A percentile compares a stretch with the other conserved stretches of the same genome.
These are phyloP conservation scores for Athalia circularis DNA, from an alignment of 2,888 invertebrate genomes.

Conservation along the genomic window DNA sequence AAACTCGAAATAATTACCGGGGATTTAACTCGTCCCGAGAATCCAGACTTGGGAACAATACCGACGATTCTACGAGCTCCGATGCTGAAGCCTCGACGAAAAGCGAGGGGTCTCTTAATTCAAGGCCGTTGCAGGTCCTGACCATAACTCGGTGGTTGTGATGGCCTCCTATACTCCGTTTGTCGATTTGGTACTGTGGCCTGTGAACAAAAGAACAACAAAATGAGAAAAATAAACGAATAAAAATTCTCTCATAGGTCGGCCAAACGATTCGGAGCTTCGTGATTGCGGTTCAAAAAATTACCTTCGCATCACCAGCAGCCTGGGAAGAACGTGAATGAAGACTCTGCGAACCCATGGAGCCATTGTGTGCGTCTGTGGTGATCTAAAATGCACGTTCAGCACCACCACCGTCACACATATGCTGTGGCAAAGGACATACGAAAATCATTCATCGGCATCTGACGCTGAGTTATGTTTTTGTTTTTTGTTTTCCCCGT, in stretches of 20 bases:
- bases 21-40: constrained; percentile 77
- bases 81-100: constrained; percentile 73
- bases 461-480: background rate
- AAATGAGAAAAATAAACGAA: background rate
- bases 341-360: constrained; percentile 97
- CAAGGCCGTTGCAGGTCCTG: constrained; percentile 86
- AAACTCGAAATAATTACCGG: constrained; percentile 69
- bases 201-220: constrained; percentile 52
- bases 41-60: constrained; percentile 77
- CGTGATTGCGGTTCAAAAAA: background rate
- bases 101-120: constrained; percentile 79
- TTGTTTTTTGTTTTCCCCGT: no score
- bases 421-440: constrained; percentile 79
- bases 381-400: constrained; percentile 98
- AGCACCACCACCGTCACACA: constrained; percentile 96
- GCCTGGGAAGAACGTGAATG: constrained; percentile 95
- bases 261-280: no score
- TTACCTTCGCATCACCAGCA: constrained; percentile 92
- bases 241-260: background rate
- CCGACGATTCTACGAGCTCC: constrained; percentile 75
- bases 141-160: constrained; percentile 81
- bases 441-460: background rate
- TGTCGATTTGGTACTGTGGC: constrained; percentile 77
- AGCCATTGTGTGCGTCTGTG: constrained; percentile 98
- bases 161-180: constrained; percentile 67